phyloP scores from a whole-genome alignment of 1,140 invertebrate species.

The Pantala flavescens region DNA sequence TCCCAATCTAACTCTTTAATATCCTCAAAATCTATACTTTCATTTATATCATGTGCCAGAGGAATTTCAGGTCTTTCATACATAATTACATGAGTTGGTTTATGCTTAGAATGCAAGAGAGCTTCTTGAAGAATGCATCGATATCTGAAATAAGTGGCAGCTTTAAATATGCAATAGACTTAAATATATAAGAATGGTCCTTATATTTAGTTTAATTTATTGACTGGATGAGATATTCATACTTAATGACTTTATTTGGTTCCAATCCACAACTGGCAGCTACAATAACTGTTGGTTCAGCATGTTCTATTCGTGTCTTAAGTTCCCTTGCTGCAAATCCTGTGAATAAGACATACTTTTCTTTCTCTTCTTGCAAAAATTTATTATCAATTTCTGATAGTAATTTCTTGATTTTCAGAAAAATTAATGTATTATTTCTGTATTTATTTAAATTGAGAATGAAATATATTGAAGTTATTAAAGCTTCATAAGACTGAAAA shows the following conservation, averaged over 20 bases:
- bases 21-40: constrained; percentile 44
- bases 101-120: constrained; percentile 54
- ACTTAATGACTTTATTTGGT: constrained; percentile 71
- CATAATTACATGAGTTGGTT: constrained; percentile 66
- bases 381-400: no score
- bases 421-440: no score
- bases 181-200: no score
- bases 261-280: constrained; percentile 84
- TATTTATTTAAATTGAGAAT: no score
- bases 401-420: no score
- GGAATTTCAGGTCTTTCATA: constrained; percentile 59
- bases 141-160: constrained; percentile 45
- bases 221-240: constrained; percentile 20
- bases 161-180: no score
- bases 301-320: constrained; percentile 73
- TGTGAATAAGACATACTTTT: constrained; percentile 29
- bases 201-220: no score
- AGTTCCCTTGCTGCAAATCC: constrained; percentile 83
- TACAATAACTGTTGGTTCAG: constrained; percentile 76
- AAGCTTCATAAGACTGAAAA: no score
- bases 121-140: constrained; percentile 82
- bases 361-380: no score
- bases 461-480: no score
- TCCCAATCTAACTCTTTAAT: constrained; percentile 44
- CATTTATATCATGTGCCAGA: constrained; percentile 44